A percentile compares a stretch with the other conserved stretches of the same genome.
These are phyloP conservation scores for Pelochelys cantorii DNA, from an alignment of 2,797 vertebrate genomes.

Conservation along the genomic window DNA sequence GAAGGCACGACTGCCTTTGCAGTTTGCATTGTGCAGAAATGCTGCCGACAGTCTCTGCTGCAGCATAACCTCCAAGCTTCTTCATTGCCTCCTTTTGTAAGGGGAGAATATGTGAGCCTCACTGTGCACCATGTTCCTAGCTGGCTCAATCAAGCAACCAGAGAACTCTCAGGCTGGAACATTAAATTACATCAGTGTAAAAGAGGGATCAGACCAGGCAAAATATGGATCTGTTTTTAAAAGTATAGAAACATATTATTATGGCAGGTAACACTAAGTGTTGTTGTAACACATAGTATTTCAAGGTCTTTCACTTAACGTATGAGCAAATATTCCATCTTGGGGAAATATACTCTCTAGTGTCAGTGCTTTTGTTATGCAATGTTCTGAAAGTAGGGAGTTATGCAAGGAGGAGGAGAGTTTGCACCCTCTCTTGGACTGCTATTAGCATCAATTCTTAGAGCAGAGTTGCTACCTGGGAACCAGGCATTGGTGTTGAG, in stretches of 20 bases:
- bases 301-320: neutral
- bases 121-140: neutral
- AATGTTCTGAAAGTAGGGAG: neutral
- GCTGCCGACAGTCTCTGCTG: neutral
- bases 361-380: neutral
- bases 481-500: neutral
- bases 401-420: neutral
- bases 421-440: neutral
- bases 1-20: neutral
- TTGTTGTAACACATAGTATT: neutral
- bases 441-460: neutral
- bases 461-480: neutral
- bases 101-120: neutral
- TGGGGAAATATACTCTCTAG: neutral
- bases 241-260: neutral
- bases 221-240: neutral
- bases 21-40: constrained; percentile 3
- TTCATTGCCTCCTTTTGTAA: neutral
- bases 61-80: neutral
- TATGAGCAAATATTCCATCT: neutral
- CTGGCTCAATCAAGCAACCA: neutral
- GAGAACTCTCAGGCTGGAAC: neutral
- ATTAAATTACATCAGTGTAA: neutral
- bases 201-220: neutral
- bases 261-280: neutral